Conservation (phyloP, 1,140 invertebrate species). For the Sitobion miscanthi region DNA sequence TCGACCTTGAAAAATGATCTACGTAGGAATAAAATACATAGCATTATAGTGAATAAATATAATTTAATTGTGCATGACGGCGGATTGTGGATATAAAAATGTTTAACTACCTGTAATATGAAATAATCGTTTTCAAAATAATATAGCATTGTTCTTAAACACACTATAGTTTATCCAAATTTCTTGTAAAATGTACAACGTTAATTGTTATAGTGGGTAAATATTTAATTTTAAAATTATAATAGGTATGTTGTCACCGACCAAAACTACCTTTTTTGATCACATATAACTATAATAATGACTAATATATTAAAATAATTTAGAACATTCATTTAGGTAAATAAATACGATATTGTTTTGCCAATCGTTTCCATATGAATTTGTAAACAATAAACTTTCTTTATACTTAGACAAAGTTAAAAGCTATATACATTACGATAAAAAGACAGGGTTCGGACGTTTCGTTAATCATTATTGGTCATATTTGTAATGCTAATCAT, state of each 20-base stretch:
- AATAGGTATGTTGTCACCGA: background rate
- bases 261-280: background rate
- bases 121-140: background rate
- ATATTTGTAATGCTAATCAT: background rate
- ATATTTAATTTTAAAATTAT: background rate
- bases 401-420: background rate
- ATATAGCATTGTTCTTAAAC: background rate
- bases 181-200: background rate
- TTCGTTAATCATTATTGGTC: background rate
- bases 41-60: background rate
- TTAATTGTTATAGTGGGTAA: background rate
- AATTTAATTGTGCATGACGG: conserved; percentile 39
- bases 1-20: background rate
- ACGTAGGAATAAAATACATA: background rate
- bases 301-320: background rate
- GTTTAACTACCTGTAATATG: background rate
- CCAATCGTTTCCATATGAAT: background rate
- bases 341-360: background rate
- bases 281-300: background rate
- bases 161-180: background rate
- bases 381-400: background rate
- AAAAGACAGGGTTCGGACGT: background rate
- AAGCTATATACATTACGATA: background rate
- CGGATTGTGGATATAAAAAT: background rate
- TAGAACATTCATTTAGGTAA: background rate